These are phyloP conservation scores for Zaprionus bogoriensis DNA, from an alignment of 2,888 invertebrate species.

Conservation along the genomic window DNA sequence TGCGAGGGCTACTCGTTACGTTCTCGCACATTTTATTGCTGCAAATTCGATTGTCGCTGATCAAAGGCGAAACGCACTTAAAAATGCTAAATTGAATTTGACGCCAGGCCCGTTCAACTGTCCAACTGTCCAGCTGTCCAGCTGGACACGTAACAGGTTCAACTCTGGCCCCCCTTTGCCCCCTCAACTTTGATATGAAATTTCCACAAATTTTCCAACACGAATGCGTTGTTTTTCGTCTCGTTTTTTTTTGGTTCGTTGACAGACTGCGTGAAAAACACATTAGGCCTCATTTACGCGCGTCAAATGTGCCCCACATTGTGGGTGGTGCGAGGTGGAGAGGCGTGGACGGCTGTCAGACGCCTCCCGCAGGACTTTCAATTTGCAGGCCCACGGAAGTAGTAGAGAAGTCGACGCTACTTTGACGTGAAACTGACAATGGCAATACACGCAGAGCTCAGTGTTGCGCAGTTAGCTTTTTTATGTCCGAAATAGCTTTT, in stretches of 20 bases:
- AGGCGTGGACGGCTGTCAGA: not conserved
- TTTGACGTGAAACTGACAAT: slow-evolving; percentile 53
- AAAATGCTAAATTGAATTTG: slow-evolving; percentile 82
- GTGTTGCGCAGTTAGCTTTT: too few relatives aligned
- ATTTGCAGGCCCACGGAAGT: slow-evolving; percentile 35
- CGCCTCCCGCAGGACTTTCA: slow-evolving; percentile 73
- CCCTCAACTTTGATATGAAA: slow-evolving; percentile 52
- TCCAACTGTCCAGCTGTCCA: slow-evolving; percentile 5
- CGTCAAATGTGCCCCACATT: slow-evolving; percentile 60
- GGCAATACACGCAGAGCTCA: slow-evolving; percentile 43
- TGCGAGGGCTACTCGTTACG: slow-evolving; percentile 49
- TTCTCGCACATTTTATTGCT: slow-evolving; percentile 74
- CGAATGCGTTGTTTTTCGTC: slow-evolving; percentile 8
- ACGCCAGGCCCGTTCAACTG: slow-evolving; percentile 63
- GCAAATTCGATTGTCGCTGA: slow-evolving; percentile 82
- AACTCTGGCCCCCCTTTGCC: too few relatives aligned
- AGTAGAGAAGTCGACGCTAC: slow-evolving; percentile 7
- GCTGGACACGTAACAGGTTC: slow-evolving; percentile 38
- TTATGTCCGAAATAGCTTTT: too few relatives aligned
- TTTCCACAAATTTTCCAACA: slow-evolving; percentile 37
- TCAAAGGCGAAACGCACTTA: slow-evolving; percentile 82
- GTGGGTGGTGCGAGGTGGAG: slow-evolving; percentile 10
- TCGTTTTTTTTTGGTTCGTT: slow-evolving; percentile 10
- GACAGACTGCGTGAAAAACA: slow-evolving; percentile 60
- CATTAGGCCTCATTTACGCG: slow-evolving; percentile 75